A percentile compares a stretch with the other conserved stretches of the same genome.
Evolutionary conservation across 2,888 invertebrate species (phyloP).

Genomic region (Perizoma flavofasciatum): DNA sequence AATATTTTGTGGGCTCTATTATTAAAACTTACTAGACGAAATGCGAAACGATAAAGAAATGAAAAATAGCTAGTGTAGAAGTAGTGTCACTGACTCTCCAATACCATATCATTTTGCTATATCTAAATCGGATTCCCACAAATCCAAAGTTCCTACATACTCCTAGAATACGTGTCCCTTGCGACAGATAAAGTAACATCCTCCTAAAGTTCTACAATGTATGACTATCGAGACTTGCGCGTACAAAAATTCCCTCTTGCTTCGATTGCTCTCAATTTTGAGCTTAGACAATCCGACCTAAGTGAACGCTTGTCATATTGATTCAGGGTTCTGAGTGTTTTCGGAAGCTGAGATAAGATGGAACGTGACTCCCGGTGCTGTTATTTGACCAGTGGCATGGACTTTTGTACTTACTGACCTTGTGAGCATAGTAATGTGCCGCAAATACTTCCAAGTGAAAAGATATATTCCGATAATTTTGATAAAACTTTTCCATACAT

Average conservation of each 20-base stretch:
- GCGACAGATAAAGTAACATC: conserved; percentile 30
- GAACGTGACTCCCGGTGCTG: conserved; percentile 64
- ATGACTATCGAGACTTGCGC: conserved; percentile 28
- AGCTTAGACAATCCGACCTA: conserved; percentile 66
- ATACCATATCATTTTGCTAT: conserved; percentile 16
- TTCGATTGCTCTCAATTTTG: conserved; percentile 54
- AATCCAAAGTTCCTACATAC: conserved; percentile 20
- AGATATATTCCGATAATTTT: no score
- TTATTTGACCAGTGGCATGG: conserved; percentile 58
- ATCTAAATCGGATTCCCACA: conserved; percentile 21
- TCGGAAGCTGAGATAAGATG: conserved; percentile 69
- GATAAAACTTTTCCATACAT: no score
- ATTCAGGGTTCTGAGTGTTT: conserved; percentile 72
- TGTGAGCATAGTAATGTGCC: conserved; percentile 30
- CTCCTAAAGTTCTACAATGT: conserved; percentile 29
- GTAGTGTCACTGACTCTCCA: conserved; percentile 5
- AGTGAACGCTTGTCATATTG: conserved; percentile 73
- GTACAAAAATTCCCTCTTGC: conserved; percentile 32
- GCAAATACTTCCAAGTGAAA: no score
- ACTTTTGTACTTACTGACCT: conserved; percentile 55
- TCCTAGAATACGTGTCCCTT: conserved; percentile 20
- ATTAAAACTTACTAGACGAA: not conserved
- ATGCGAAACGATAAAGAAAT: not conserved
- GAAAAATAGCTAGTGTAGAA: not conserved
- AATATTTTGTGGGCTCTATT: conserved; percentile 2